Conservation (phyloP, 2,113 vertebrate genomes). For the Myocastor coypus region DNA sequence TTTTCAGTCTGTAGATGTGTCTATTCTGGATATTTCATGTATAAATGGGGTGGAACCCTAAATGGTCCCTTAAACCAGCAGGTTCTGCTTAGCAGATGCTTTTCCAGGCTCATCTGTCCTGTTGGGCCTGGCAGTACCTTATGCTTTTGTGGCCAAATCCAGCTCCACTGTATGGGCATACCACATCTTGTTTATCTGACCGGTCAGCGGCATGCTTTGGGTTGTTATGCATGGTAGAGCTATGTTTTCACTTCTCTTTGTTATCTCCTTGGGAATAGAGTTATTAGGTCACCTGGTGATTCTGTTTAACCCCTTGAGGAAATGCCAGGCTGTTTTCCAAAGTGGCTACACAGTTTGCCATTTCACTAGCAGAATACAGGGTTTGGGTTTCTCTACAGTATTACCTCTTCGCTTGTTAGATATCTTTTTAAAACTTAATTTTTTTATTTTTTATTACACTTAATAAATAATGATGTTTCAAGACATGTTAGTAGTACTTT, state of each 20-base stretch:
- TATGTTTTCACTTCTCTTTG: background rate
- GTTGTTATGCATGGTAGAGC: background rate
- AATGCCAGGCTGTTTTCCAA: background rate
- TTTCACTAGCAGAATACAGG: too few relatives aligned
- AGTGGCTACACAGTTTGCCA: background rate
- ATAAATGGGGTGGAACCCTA: background rate
- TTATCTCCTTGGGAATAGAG: background rate
- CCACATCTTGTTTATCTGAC: background rate
- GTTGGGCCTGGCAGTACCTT: background rate
- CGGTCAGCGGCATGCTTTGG: background rate
- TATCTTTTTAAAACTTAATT: background rate
- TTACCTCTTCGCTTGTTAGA: background rate
- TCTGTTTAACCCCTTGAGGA: background rate
- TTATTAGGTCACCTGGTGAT: background rate
- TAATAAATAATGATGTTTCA: too few relatives aligned
- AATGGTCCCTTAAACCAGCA: background rate
- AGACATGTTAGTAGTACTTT: too few relatives aligned
- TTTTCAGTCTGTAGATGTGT: background rate
- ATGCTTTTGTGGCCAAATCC: background rate
- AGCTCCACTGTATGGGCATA: background rate
- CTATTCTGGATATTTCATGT: background rate
- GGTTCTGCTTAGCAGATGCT: background rate
- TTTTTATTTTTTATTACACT: background rate
- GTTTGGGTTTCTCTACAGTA: background rate
- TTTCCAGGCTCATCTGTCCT: background rate